Conservation (phyloP, 2,797 vertebrate species). For the Loriculus beryllinus region DNA sequence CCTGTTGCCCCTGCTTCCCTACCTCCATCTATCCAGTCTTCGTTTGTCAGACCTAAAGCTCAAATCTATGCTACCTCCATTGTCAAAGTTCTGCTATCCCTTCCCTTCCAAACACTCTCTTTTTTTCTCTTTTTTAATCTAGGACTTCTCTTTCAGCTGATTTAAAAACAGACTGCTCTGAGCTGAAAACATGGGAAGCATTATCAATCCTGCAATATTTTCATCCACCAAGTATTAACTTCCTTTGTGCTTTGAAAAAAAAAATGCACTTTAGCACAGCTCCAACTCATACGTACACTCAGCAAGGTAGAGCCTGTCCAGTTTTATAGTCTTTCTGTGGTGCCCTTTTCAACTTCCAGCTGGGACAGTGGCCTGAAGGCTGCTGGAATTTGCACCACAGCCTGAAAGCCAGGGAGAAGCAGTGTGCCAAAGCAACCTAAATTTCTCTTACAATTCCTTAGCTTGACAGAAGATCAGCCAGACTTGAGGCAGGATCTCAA, state of each 20-base stretch:
- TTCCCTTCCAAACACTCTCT: background rate
- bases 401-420: background rate
- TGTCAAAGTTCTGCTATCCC: background rate
- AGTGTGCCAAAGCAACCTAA: background rate
- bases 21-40: fast-evolving
- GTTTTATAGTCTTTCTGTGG: background rate
- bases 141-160: background rate
- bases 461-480: background rate
- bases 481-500: background rate
- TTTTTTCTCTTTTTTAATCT: background rate
- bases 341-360: background rate
- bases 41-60: background rate
- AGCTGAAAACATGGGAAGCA: background rate
- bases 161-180: background rate
- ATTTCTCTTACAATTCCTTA: background rate
- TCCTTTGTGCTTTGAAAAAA: background rate
- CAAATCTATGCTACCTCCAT: background rate
- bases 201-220: background rate
- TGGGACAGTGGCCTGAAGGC: background rate
- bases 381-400: background rate
- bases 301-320: background rate
- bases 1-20: background rate
- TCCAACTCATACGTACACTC: background rate
- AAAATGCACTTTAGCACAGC: background rate
- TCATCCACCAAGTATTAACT: background rate